A percentile compares a stretch with the other conserved stretches of the same genome.
These are phyloP conservation scores for Drosophila emarginata DNA, from an alignment of 2,888 invertebrate species.

Conservation along the genomic window DNA sequence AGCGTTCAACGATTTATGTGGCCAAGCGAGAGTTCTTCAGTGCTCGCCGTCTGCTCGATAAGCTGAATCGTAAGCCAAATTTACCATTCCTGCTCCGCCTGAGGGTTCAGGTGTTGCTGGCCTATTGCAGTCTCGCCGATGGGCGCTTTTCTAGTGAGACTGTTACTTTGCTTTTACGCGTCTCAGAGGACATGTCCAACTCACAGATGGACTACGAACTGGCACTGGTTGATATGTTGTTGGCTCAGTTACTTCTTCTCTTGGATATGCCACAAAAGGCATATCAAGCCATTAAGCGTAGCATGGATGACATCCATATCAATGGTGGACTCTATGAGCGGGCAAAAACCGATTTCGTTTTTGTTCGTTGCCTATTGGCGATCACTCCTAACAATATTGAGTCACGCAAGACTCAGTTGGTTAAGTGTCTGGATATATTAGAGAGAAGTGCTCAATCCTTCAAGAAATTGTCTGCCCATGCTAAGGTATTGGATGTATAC, in stretches of 20 bases:
- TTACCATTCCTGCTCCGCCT: conserved; percentile 84
- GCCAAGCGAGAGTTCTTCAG: conserved; percentile 81
- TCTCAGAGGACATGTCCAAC: conserved; percentile 88
- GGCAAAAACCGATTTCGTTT: conserved; percentile 89
- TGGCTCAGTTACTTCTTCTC: conserved; percentile 89
- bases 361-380: conserved; percentile 90
- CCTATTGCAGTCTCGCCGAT: conserved; percentile 86
- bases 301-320: conserved; percentile 88
- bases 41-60: conserved; percentile 79
- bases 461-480: conserved; percentile 89
- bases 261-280: conserved; percentile 91
- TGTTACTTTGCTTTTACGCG: conserved; percentile 86
- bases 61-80: conserved; percentile 69
- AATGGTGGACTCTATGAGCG: conserved; percentile 92
- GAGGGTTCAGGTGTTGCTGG: conserved; percentile 87
- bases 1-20: conserved; percentile 81
- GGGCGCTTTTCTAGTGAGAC: conserved; percentile 84
- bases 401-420: conserved; percentile 58
- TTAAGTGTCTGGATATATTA: conserved; percentile 83
- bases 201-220: conserved; percentile 91
- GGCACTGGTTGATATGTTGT: conserved; percentile 89
- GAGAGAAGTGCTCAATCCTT: conserved; percentile 88
- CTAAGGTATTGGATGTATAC: conserved; percentile 87
- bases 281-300: conserved; percentile 87
- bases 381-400: conserved; percentile 83